phyloP scores from a whole-genome alignment of 2,113 vertebrate species.

The Aix galericulata region DNA sequence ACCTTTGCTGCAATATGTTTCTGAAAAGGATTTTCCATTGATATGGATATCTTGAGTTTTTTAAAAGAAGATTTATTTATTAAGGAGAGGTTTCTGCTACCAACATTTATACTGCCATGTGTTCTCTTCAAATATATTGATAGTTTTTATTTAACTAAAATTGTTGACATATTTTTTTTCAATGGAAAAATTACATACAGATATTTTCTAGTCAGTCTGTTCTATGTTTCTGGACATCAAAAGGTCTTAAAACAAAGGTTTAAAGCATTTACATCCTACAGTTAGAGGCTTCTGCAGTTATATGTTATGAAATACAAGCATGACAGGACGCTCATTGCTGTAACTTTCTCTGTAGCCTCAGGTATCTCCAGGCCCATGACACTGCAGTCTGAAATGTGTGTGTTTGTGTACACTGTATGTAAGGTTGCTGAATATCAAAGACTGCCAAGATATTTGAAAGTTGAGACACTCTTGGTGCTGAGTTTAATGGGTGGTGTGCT shows the following conservation, averaged over 20 bases:
- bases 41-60: not conserved
- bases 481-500: not conserved
- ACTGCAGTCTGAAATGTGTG: not conserved
- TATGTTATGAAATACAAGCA: not conserved
- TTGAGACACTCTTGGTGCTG: not conserved
- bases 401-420: not conserved
- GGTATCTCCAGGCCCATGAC: not conserved
- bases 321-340: not conserved
- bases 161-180: not conserved
- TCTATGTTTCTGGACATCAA: not conserved
- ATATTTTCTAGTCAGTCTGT: not conserved
- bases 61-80: not conserved
- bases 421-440: not conserved
- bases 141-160: not conserved
- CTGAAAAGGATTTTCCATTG: not conserved
- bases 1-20: not conserved
- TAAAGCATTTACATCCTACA: slow-evolving; percentile 22
- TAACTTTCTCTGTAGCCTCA: not conserved
- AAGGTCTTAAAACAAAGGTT: not conserved
- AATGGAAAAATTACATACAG: not conserved
- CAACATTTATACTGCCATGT: not conserved
- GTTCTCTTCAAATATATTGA: not conserved
- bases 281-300: not conserved
- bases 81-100: not conserved
- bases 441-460: not conserved